Evolutionary conservation across 2,888 invertebrate genomes (phyloP).

Genomic region (Hecatera dysodea): DNA sequence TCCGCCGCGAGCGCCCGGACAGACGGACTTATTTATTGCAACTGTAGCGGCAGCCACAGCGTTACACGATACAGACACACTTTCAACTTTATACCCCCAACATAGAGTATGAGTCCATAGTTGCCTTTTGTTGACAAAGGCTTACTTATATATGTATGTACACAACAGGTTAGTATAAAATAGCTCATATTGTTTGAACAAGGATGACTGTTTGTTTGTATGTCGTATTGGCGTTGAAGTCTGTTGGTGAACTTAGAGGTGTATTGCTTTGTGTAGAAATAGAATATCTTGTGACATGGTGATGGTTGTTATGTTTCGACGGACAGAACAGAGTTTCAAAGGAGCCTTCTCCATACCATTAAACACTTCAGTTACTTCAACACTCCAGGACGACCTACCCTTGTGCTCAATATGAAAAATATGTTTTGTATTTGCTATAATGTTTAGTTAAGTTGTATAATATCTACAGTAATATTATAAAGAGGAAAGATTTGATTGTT

Average conservation of each 20-base stretch:
- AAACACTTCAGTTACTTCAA: too few species aligned
- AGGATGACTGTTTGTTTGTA: constrained; percentile 46
- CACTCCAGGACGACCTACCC: too few species aligned
- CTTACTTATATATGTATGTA: constrained; percentile 38
- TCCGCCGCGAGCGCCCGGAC: constrained; percentile 49
- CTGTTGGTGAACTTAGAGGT: not conserved
- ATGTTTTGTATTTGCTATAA: not conserved
- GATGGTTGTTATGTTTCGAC: not conserved
- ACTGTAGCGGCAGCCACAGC: constrained; percentile 40
- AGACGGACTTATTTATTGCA: constrained; percentile 67
- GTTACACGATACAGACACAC: not conserved
- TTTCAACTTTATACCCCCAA: constrained; percentile 22
- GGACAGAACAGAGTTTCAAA: not conserved
- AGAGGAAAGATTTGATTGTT: too few species aligned
- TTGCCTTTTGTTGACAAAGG: not conserved
- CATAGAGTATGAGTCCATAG: constrained; percentile 25
- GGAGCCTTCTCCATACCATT: too few species aligned
- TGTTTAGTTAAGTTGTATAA: not conserved
- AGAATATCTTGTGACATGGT: not conserved
- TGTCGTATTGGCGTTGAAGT: constrained; percentile 29
- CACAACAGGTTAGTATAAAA: constrained; percentile 59
- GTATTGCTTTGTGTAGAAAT: constrained; percentile 19
- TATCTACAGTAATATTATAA: too few species aligned
- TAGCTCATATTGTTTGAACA: constrained; percentile 59
- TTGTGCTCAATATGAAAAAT: too few species aligned